Evolutionary conservation across 2,797 vertebrate species (phyloP).

Genomic region (Ibycter americanus): DNA sequence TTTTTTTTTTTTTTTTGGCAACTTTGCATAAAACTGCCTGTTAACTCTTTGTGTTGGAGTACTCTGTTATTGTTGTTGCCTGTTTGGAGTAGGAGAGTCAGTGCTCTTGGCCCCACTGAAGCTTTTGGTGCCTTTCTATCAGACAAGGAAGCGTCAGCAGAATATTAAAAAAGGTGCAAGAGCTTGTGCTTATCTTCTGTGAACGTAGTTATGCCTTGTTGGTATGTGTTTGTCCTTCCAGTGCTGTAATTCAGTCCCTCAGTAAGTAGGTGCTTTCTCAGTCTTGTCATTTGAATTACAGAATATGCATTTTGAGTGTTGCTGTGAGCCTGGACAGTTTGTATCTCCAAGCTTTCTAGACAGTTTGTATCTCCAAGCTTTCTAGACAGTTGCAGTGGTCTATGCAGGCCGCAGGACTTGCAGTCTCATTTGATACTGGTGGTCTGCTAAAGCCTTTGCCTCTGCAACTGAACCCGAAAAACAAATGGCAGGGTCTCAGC

Average conservation of each 20-base stretch:
- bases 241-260: not conserved
- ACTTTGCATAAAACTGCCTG: not conserved
- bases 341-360: not conserved
- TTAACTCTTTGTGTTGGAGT: not conserved
- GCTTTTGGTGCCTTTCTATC: not conserved
- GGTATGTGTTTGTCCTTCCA: not conserved
- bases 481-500: not conserved
- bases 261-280: not conserved
- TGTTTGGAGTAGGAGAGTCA: not conserved
- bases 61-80: not conserved
- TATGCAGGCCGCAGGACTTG: fast-evolving
- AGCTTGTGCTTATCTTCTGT: not conserved
- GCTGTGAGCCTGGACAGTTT: not conserved
- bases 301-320: not conserved
- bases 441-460: not conserved
- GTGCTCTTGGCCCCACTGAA: not conserved
- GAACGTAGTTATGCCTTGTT: not conserved
- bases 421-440: fast-evolving
- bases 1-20: not conserved
- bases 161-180: not conserved
- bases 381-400: no score
- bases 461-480: not conserved
- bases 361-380: not conserved
- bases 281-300: not conserved
- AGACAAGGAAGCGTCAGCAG: not conserved